These are phyloP conservation scores for Menidia beryllina DNA, from an alignment of 2,113 vertebrate species.

Conservation along the genomic window DNA sequence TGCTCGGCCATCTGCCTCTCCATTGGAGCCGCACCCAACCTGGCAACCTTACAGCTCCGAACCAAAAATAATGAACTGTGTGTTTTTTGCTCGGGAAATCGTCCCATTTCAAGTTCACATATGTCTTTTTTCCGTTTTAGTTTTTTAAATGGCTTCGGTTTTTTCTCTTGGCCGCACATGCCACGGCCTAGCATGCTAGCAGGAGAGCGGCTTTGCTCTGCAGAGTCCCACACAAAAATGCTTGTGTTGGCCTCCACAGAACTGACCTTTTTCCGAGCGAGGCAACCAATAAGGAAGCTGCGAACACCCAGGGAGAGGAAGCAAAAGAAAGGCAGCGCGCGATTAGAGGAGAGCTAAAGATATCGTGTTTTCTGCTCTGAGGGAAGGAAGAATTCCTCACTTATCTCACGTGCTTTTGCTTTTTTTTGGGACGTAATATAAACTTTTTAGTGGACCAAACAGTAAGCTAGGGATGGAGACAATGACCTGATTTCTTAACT, in stretches of 20 bases:
- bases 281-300: conserved; percentile 85
- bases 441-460: too few species aligned
- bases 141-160: conserved; percentile 47
- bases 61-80: conserved; percentile 57
- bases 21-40: conserved; percentile 58
- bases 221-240: conserved; percentile 75
- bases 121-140: conserved; percentile 53
- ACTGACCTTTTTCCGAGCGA: conserved; percentile 85
- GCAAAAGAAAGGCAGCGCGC: conserved; percentile 17
- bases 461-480: too few species aligned
- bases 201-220: conserved; percentile 50
- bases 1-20: conserved; percentile 62
- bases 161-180: conserved; percentile 61
- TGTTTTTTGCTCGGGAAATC: conserved; percentile 62
- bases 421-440: too few species aligned
- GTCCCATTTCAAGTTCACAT: conserved; percentile 60
- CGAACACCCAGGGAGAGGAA: conserved; percentile 68
- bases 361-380: conserved; percentile 8
- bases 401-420: background rate
- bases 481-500: too few species aligned
- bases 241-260: conserved; percentile 84
- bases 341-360: conserved; percentile 34
- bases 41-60: conserved; percentile 62
- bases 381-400: conserved; percentile 8
- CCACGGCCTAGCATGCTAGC: conserved; percentile 69